Conservation (phyloP, 1,140 invertebrate species). For the Drosophila littoralis region DNA sequence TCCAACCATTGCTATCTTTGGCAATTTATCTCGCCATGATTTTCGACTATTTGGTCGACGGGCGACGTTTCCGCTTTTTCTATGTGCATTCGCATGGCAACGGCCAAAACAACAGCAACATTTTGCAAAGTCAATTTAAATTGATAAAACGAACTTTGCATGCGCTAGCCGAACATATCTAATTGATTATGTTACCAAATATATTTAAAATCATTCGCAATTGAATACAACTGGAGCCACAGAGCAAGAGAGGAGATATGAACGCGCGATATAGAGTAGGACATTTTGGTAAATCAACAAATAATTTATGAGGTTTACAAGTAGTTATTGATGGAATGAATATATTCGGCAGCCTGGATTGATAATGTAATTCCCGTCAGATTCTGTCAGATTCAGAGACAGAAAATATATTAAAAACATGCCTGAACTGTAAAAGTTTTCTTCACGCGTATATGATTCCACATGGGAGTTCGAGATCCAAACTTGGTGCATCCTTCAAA, state of each 20-base stretch:
- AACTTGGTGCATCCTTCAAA: no score
- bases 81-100: conserved; percentile 6
- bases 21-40: conserved; percentile 75
- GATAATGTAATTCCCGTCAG: no score
- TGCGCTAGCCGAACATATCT: conserved; percentile 20
- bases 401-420: no score
- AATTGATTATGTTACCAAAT: conserved; percentile 6
- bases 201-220: conserved; percentile 3
- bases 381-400: no score
- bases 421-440: no score
- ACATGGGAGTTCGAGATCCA: no score
- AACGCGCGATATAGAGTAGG: no score
- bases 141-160: conserved; percentile 32
- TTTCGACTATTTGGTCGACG: conserved; percentile 59
- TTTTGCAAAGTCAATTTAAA: conserved; percentile 8
- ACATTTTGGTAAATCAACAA: no score
- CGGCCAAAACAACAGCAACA: conserved; percentile 23
- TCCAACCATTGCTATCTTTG: conserved; percentile 63
- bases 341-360: no score
- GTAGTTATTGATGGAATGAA: no score
- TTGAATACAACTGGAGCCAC: neutral
- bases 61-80: conserved; percentile 56
- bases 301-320: no score
- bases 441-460: no score
- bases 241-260: neutral